Evolutionary conservation across 2,888 invertebrate genomes (phyloP).

Genomic region (Spodoptera exigua): DNA sequence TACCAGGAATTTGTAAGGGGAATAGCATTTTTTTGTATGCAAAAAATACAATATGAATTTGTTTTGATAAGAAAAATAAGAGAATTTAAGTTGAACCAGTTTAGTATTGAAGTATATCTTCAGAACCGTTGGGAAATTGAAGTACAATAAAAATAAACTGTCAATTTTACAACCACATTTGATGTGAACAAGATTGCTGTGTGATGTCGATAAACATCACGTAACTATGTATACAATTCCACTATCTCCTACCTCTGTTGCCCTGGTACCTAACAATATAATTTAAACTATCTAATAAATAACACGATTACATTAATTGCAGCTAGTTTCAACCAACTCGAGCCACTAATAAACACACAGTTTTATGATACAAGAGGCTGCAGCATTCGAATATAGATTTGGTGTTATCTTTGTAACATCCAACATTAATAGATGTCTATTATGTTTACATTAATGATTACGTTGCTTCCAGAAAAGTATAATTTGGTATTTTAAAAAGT

Average conservation of each 20-base stretch:
- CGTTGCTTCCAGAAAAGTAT: constrained; percentile 24
- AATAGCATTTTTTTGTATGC: constrained; percentile 43
- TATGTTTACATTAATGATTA: constrained; percentile 48
- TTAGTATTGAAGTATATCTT: too few relatives aligned
- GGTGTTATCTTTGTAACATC: constrained; percentile 51
- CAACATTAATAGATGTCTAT: constrained; percentile 53
- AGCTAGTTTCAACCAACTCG: constrained; percentile 67
- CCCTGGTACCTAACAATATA: constrained; percentile 54
- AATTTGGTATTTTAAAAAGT: constrained; percentile 15
- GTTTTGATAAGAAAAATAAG: too few relatives aligned
- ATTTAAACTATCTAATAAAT: constrained; percentile 67
- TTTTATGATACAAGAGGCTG: constrained; percentile 63
- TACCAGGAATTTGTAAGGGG: constrained; percentile 45
- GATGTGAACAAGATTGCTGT: constrained; percentile 26
- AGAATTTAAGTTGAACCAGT: too few relatives aligned
- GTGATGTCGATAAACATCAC: constrained; percentile 35
- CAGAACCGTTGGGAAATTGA: not conserved
- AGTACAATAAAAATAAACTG: constrained; percentile 9
- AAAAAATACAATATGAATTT: too few relatives aligned
- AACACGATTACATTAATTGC: constrained; percentile 78
- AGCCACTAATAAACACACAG: constrained; percentile 65
- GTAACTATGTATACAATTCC: constrained; percentile 46
- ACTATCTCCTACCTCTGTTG: constrained; percentile 44
- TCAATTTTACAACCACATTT: constrained; percentile 8
- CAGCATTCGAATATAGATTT: constrained; percentile 48